Conservation (phyloP, 2,888 invertebrate species). For the Acleris sparsana region DNA sequence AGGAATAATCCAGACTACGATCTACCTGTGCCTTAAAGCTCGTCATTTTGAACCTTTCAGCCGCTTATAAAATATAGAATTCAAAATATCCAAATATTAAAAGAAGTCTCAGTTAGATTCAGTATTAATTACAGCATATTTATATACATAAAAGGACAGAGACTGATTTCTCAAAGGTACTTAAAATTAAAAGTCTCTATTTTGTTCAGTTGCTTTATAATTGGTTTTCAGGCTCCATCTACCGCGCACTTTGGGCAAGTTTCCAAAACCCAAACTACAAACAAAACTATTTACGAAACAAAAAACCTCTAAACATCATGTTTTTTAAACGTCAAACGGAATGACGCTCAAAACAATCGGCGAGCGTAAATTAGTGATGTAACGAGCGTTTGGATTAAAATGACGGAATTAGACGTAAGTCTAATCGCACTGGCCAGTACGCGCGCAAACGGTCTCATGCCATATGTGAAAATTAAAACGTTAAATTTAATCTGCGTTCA, state of each 20-base stretch:
- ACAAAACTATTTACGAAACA: constrained; percentile 4
- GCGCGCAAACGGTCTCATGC: constrained; percentile 21
- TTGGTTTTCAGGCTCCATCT: background rate
- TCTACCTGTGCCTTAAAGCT: no score
- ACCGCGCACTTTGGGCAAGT: constrained; percentile 1
- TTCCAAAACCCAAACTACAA: background rate
- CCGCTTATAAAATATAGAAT: no score
- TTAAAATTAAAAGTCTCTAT: no score
- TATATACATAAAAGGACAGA: no score
- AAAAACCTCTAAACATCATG: constrained; percentile 7
- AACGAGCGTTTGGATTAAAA: constrained; percentile 32
- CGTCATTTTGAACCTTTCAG: no score
- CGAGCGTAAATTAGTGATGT: constrained; percentile 34
- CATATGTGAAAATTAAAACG: constrained; percentile 17
- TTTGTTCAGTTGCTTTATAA: no score
- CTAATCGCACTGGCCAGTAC: constrained; percentile 15
- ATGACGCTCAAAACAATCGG: constrained; percentile 25
- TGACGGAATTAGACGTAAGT: constrained; percentile 17
- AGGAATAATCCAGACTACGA: no score
- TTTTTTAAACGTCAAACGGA: constrained; percentile 25
- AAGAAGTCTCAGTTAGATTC: background rate
- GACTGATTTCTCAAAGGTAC: no score
- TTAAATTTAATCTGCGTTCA: background rate
- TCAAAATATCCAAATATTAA: background rate
- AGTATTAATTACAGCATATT: background rate